phyloP scores from a whole-genome alignment of 53 echinoderm and acorn worm genomes.

The Stichopus horrens region DNA sequence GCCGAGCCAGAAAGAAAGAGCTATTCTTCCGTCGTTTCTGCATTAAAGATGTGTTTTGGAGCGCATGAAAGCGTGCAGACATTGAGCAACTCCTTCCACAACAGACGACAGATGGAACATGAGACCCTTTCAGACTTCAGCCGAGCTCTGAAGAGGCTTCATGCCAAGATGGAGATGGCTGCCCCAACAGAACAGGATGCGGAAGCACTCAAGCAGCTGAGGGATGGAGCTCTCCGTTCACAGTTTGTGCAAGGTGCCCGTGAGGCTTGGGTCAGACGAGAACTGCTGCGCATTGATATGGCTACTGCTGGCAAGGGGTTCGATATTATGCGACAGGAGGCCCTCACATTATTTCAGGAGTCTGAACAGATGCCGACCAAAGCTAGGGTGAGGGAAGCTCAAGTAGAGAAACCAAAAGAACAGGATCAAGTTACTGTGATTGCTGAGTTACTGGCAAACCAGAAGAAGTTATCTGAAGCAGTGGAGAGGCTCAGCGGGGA shows the following conservation, averaged over 20 bases:
- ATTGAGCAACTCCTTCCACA: not conserved
- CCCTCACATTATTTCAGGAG: slow-evolving; percentile 3
- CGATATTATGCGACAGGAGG: slow-evolving; percentile 26
- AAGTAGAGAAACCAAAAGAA: not conserved
- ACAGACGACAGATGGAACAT: not conserved
- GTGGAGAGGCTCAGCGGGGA: not conserved
- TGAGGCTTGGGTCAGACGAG: slow-evolving; percentile 42
- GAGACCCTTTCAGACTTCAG: not conserved
- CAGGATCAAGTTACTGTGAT: not conserved
- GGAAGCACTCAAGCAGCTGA: slow-evolving; percentile 9
- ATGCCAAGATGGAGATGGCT: slow-evolving; percentile 42
- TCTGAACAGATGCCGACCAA: not conserved
- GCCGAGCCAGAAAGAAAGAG: not conserved
- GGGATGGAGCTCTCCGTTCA: slow-evolving; percentile 19
- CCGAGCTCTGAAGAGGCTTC: not conserved
- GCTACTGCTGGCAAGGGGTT: slow-evolving; percentile 5
- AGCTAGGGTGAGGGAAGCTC: slow-evolving; percentile 9
- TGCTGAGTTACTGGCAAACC: not conserved
- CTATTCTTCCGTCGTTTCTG: not conserved
- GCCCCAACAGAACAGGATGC: slow-evolving; percentile 6
- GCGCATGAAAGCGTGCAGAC: not conserved
- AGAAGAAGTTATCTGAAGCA: slow-evolving; percentile 10
- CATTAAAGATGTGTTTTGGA: not conserved
- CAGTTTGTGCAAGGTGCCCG: slow-evolving; percentile 25
- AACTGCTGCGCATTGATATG: slow-evolving; percentile 43